Conservation (phyloP, 2,888 invertebrate genomes). For the Cyclophora punctaria region DNA sequence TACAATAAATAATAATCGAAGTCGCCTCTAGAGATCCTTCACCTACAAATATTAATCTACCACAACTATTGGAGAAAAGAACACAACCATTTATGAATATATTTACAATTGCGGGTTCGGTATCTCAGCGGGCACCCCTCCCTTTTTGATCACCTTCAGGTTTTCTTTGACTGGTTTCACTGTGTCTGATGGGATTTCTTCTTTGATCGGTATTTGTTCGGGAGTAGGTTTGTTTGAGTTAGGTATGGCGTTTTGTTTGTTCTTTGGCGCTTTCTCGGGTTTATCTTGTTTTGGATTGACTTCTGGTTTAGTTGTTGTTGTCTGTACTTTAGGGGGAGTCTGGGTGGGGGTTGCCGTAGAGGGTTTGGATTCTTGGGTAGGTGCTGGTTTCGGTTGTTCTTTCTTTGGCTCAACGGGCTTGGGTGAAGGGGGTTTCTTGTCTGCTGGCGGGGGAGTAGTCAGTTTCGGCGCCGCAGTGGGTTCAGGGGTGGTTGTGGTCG, state of each 20-base stretch:
- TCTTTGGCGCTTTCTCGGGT: slow-evolving; percentile 12
- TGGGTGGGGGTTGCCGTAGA: slow-evolving; percentile 5
- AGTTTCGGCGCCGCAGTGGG: background rate
- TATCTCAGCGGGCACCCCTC: slow-evolving; percentile 63
- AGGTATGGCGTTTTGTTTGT: slow-evolving; percentile 5
- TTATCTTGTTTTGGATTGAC: slow-evolving; percentile 12
- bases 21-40: slow-evolving; percentile 19
- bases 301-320: slow-evolving; percentile 12
- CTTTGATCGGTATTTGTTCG: slow-evolving; percentile 65
- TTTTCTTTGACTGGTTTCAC: slow-evolving; percentile 68
- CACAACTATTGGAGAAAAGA: slow-evolving; percentile 17
- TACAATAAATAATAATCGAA: background rate
- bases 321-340: slow-evolving; percentile 10
- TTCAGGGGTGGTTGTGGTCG: background rate
- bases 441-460: background rate
- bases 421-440: background rate
- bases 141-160: slow-evolving; percentile 76
- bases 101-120: slow-evolving; percentile 48
- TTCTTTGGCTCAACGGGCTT: slow-evolving; percentile 1
- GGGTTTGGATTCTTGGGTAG: slow-evolving; percentile 10
- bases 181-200: slow-evolving; percentile 72
- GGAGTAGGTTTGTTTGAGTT: slow-evolving; percentile 22
- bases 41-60: slow-evolving; percentile 16
- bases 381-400: slow-evolving; percentile 9
- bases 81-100: slow-evolving; percentile 12